Base-by-base conservation (phyloP, 2,797 vertebrate genomes). In the Anguilla anguilla region DNA sequence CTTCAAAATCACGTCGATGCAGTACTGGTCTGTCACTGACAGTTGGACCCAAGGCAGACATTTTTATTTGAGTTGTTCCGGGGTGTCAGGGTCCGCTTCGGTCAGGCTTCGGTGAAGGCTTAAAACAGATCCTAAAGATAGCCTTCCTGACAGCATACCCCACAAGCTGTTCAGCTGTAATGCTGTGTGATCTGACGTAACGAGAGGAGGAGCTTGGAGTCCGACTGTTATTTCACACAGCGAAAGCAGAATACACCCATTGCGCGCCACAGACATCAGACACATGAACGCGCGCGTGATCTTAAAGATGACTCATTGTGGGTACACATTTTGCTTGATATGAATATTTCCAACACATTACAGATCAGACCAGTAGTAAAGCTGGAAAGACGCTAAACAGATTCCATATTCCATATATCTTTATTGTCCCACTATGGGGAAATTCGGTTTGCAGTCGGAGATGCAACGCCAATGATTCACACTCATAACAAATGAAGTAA, bases 161-260 rank as follows among this genome's bases (percentile, higher is more conserved):
- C 74, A 53, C 6, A 31, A 6, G 35, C 49, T 15, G 43, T 39
- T 49, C 46, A 28, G 11, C 55, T 85, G 83, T 59, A 43, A 53
- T 64, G 17, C 6, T 39, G 51, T 35, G 53, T 83, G 46, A 13
- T 28, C 55, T 82, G 74, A 88, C 74, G 88, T 88, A 85, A 86
- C 22, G 6, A 79, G 35, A 72, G 85, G 59, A 83, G 85, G 79
- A 72, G 88, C 25, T 19, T 39, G 0, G 35, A 28, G 11, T 69
- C 84, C n/a, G 81, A 25, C 43, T 15, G 85, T 51, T 43, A 72
- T 11, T n/a, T 35, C 61, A 72, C 31, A 59, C 11, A 43, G 61
- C 85, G 51, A 25, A 46, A 85, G 19, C 17, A 28, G 7, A 10
- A 13, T 28, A 46, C 59, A 64, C 22, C 39, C 28, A 43, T n/a